Percentiles rank a stretch among this genome's conserved stretches.
These are phyloP conservation scores for Heliconius erato DNA, from an alignment of 2,888 invertebrate species.

Conservation along the genomic window DNA sequence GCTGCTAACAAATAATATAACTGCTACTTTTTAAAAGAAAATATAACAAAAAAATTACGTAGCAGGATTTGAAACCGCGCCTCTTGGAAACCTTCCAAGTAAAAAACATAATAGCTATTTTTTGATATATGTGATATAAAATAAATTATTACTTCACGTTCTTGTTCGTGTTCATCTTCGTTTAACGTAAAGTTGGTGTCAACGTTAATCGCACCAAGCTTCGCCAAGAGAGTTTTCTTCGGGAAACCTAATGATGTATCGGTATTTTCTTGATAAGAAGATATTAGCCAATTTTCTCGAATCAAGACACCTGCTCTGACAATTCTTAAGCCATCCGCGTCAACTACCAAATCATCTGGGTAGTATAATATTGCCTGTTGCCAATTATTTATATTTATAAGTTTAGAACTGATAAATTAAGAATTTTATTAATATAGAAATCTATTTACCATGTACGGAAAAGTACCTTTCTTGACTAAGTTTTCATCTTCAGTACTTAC, in stretches of 20 bases:
- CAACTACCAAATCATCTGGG: conserved; percentile 68
- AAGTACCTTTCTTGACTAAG: conserved; percentile 68
- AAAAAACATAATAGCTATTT: not conserved
- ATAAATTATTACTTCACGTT: conserved; percentile 68
- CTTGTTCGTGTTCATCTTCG: conserved; percentile 80
- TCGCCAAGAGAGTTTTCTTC: conserved; percentile 73
- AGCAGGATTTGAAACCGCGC: too few relatives aligned
- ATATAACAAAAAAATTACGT: not conserved
- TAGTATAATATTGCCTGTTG: conserved; percentile 78
- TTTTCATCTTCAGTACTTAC: conserved; percentile 64
- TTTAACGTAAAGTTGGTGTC: conserved; percentile 71
- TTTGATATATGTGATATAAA: not conserved
- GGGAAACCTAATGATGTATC: conserved; percentile 66
- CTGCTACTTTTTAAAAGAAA: not conserved
- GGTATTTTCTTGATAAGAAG: conserved; percentile 66
- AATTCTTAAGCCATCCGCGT: conserved; percentile 64
- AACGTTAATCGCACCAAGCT: conserved; percentile 70
- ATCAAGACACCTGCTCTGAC: conserved; percentile 71
- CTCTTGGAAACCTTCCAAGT: not conserved
- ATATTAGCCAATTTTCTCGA: conserved; percentile 70
- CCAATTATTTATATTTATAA: conserved; percentile 30
- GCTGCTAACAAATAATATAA: not conserved
- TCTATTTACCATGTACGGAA: conserved; percentile 72
- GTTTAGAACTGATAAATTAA: not conserved
- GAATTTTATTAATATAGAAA: not conserved